A percentile compares a stretch with the other conserved stretches of the same genome.
Evolutionary conservation across 2,888 invertebrate species (phyloP).

Genomic region (Beris morrisii): DNA sequence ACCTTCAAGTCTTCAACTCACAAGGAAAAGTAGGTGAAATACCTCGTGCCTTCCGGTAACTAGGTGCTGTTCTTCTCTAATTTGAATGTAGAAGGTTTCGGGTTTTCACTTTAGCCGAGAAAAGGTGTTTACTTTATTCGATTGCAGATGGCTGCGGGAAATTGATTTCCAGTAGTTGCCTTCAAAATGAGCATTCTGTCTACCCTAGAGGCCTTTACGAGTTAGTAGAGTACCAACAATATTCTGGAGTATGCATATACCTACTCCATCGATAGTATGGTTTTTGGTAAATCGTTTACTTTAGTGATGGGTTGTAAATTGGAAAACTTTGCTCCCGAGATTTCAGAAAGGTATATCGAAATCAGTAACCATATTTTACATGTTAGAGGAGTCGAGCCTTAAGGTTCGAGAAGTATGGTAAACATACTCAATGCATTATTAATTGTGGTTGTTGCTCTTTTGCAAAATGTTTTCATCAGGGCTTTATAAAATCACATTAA

Average conservation of each 20-base stretch:
- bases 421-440: not conserved
- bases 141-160: conserved; percentile 14
- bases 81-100: not conserved
- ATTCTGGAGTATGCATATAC: not conserved
- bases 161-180: conserved; percentile 16
- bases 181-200: not conserved
- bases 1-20: too few species aligned
- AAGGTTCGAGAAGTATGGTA: too few species aligned
- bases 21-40: too few species aligned
- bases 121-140: conserved; percentile 24
- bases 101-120: conserved; percentile 2
- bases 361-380: not conserved
- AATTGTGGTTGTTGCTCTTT: not conserved
- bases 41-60: too few species aligned
- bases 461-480: too few species aligned
- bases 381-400: too few species aligned
- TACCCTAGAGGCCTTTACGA: not conserved
- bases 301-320: too few species aligned
- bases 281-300: not conserved
- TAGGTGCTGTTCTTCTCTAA: too few species aligned
- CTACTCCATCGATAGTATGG: not conserved
- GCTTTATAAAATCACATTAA: not conserved
- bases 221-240: not conserved
- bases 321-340: not conserved
- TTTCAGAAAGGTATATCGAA: not conserved